Percentiles rank a stretch among this genome's conserved stretches.
These are phyloP conservation scores for Dryas iulia DNA, from an alignment of 1,140 invertebrate genomes.

Conservation along the genomic window DNA sequence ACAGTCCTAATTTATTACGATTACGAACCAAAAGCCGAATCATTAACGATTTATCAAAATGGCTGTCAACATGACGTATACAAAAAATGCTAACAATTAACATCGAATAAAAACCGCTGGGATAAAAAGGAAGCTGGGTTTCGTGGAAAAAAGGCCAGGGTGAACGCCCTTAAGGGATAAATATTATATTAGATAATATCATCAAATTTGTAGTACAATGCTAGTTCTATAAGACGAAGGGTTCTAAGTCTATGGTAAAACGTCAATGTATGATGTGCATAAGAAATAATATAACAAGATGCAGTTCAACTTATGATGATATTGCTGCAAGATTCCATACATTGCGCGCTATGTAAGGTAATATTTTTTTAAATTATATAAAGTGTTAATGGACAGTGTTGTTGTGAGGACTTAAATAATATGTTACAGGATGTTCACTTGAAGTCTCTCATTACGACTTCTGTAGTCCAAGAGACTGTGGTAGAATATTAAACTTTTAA, in stretches of 20 bases:
- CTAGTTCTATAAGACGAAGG: conserved; percentile 14
- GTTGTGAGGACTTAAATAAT: conserved; percentile 21
- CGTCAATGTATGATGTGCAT: conserved; percentile 26
- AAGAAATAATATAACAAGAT: not conserved
- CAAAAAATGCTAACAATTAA: conserved; percentile 62
- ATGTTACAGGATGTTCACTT: conserved; percentile 46
- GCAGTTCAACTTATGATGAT: not conserved
- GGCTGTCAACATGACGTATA: conserved; percentile 33
- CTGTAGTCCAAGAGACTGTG: conserved; percentile 21
- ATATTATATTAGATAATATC: conserved; percentile 27
- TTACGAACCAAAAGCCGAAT: conserved; percentile 23
- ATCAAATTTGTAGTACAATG: conserved; percentile 40
- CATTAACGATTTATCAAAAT: conserved; percentile 31
- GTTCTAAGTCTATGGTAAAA: not conserved
- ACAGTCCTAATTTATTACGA: conserved; percentile 28
- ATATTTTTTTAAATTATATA: not conserved
- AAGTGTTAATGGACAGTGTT: not conserved
- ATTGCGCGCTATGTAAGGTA: not conserved
- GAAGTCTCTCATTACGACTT: conserved; percentile 27
- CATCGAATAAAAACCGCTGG: conserved; percentile 55
- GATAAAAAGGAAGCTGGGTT: conserved; percentile 55
- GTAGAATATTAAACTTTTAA: not conserved
- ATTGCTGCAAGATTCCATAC: not conserved
- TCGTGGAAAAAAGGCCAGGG: conserved; percentile 57
- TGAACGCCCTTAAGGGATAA: conserved; percentile 61